Conservation (phyloP, 23 tunicate genomes). For the Styela plicata region DNA sequence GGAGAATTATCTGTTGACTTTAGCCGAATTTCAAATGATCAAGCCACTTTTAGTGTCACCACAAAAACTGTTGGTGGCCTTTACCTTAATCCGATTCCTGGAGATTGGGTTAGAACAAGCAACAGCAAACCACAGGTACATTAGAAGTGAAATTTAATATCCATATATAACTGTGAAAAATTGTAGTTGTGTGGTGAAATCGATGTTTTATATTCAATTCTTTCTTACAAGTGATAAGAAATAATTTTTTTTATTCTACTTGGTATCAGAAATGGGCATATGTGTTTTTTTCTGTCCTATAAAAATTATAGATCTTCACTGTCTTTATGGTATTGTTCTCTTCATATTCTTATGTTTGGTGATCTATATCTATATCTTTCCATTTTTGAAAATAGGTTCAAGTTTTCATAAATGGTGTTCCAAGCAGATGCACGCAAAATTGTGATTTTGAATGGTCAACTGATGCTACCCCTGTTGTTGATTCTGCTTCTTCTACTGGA, state of each 20-base stretch:
- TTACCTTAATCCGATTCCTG: constrained; percentile 46
- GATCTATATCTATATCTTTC: too few relatives aligned
- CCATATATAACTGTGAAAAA: too few relatives aligned
- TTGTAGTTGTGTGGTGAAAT: too few relatives aligned
- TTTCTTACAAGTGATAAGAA: too few relatives aligned
- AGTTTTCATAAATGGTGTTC: constrained; percentile 64
- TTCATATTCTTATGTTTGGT: too few relatives aligned
- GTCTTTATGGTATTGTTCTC: too few relatives aligned
- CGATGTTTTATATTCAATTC: too few relatives aligned
- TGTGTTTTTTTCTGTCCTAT: too few relatives aligned
- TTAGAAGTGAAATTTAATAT: too few relatives aligned
- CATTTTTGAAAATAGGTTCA: constrained; percentile 69
- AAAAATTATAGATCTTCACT: too few relatives aligned
- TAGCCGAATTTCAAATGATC: neutral
- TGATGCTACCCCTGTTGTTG: constrained; percentile 59
- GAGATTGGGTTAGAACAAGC: constrained; percentile 73
- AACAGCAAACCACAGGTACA: constrained; percentile 82
- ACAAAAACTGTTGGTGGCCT: constrained; percentile 3
- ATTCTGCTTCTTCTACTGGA: constrained; percentile 15
- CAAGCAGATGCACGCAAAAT: constrained; percentile 45
- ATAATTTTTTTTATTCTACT: too few relatives aligned
- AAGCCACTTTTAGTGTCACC: neutral
- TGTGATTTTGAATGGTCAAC: constrained; percentile 60
- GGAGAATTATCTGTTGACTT: neutral
- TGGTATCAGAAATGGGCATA: too few relatives aligned